Conservation (phyloP, 2,888 invertebrate species). For the Apodemia hepburni region DNA sequence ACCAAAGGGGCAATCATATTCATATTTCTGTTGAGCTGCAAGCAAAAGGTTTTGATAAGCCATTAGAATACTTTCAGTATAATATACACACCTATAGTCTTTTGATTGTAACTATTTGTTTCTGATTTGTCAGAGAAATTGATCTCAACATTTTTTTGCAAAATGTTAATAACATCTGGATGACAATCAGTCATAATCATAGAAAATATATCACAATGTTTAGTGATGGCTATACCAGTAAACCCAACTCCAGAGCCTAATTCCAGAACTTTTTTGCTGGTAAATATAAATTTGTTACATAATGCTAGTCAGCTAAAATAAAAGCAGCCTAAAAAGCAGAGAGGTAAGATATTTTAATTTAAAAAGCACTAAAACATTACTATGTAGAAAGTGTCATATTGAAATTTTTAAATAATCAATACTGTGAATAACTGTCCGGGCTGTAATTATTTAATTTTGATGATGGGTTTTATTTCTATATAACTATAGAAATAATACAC, state of each 20-base stretch:
- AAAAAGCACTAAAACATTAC: background rate
- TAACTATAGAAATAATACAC: too few species aligned
- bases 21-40: background rate
- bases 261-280: constrained; percentile 82
- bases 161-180: constrained; percentile 80
- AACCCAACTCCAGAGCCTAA: constrained; percentile 89
- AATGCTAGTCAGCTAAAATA: constrained; percentile 85
- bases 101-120: constrained; percentile 19
- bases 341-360: constrained; percentile 7
- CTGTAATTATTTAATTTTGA: too few species aligned
- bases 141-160: constrained; percentile 81
- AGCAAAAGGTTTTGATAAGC: background rate
- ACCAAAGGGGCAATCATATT: background rate
- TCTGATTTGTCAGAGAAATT: constrained; percentile 65
- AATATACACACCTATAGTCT: constrained; percentile 40
- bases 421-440: too few species aligned
- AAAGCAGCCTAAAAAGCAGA: constrained; percentile 81
- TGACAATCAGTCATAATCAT: constrained; percentile 87
- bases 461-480: too few species aligned
- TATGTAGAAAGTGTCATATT: too few species aligned
- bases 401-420: too few species aligned
- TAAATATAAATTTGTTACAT: constrained; percentile 70
- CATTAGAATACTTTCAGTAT: background rate
- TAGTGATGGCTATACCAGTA: constrained; percentile 82
- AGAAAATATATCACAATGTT: constrained; percentile 72